Evolutionary conservation across 1,140 invertebrate species (phyloP).

Genomic region (Ceratina australensis): DNA sequence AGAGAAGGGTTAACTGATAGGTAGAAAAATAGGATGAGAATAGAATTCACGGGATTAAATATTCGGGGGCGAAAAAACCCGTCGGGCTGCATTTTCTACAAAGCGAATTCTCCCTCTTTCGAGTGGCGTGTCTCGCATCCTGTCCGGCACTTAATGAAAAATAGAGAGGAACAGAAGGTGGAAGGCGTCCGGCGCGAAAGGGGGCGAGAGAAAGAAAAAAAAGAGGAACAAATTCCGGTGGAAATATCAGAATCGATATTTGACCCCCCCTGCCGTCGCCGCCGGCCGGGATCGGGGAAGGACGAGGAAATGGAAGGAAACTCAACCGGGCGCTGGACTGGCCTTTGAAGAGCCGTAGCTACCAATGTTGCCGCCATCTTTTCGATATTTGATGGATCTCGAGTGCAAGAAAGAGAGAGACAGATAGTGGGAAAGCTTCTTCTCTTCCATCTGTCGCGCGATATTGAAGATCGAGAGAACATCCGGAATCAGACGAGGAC

Average conservation of each 20-base stretch:
- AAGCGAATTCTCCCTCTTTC: background rate
- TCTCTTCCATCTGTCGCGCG: constrained; percentile 42
- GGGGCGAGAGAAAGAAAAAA: background rate
- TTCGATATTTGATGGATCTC: constrained; percentile 61
- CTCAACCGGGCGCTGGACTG: constrained; percentile 25
- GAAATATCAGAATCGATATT: constrained; percentile 75
- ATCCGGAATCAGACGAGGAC: background rate
- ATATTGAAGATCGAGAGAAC: constrained; percentile 35
- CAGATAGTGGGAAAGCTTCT: constrained; percentile 5
- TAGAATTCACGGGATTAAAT: background rate
- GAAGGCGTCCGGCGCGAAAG: constrained; percentile 1
- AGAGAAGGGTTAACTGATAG: too few relatives aligned
- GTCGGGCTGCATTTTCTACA: background rate
- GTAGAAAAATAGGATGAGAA: constrained; percentile 1
- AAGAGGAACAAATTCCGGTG: constrained; percentile 60
- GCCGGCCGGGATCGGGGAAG: constrained; percentile 22
- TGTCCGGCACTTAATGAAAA: constrained; percentile 22
- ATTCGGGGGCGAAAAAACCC: background rate
- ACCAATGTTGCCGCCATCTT: constrained; percentile 56
- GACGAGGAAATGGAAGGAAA: constrained; percentile 52
- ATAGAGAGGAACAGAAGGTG: constrained; percentile 14
- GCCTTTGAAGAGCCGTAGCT: constrained; percentile 50
- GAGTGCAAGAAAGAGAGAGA: constrained; percentile 25
- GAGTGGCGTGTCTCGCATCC: background rate
- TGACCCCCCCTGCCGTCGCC: too few relatives aligned